phyloP scores from a whole-genome alignment of 2,797 vertebrate species.

The Esox lucius region DNA sequence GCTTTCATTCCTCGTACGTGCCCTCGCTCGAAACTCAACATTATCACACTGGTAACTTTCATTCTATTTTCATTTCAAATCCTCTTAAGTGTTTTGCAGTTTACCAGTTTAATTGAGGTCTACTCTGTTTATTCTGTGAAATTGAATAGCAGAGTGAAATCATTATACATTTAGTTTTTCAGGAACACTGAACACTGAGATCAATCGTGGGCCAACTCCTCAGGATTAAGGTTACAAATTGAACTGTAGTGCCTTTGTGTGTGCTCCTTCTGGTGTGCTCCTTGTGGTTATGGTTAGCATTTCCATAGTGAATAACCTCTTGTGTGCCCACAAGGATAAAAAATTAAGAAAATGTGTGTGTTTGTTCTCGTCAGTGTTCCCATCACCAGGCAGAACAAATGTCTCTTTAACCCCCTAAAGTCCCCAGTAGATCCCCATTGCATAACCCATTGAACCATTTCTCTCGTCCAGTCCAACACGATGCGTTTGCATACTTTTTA shows the following conservation, averaged over 20 bases:
- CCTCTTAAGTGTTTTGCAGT: too few relatives aligned
- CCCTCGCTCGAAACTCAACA: too few relatives aligned
- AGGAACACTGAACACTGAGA: background rate
- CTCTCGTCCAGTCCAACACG: too few relatives aligned
- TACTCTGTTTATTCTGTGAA: background rate
- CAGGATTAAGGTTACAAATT: background rate
- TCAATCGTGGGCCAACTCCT: background rate
- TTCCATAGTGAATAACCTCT: too few relatives aligned
- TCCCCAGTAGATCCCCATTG: too few relatives aligned
- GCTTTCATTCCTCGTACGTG: too few relatives aligned
- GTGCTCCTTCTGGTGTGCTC: too few relatives aligned
- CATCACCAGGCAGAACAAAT: background rate
- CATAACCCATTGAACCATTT: too few relatives aligned
- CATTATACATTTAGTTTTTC: background rate
- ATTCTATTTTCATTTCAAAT: too few relatives aligned
- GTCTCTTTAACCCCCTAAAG: background rate
- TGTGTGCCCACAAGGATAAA: background rate
- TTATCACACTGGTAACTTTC: too few relatives aligned
- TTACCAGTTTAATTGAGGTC: background rate
- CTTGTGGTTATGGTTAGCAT: constrained; percentile 5
- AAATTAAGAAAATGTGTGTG: background rate
- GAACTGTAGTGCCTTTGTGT: background rate
- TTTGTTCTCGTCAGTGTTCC: background rate
- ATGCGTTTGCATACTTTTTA: too few relatives aligned
- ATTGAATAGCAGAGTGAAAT: background rate